Percentiles rank a stretch among this genome's conserved stretches.
Conservation (phyloP, 2,888 invertebrate species). For the Disparrhopalites patrizii region DNA sequence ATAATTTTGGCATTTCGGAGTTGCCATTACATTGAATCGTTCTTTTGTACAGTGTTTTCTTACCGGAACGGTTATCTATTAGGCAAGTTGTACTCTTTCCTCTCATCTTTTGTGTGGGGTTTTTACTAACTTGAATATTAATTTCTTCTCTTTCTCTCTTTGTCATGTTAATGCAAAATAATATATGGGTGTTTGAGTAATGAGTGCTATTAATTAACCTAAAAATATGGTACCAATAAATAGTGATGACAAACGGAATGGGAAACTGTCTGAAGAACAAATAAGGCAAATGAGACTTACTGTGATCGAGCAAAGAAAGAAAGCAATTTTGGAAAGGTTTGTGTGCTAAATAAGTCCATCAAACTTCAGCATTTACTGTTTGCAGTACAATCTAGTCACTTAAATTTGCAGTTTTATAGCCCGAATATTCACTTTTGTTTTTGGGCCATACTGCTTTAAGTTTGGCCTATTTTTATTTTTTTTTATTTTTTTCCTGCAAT, state of each 20-base stretch:
- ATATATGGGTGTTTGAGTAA: too few species aligned
- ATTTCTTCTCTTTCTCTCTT: too few species aligned
- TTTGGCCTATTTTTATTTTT: neutral
- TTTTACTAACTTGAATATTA: too few species aligned
- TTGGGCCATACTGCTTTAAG: neutral
- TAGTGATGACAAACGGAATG: slow-evolving; percentile 51
- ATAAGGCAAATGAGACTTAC: slow-evolving; percentile 76
- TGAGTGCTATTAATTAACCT: too few species aligned
- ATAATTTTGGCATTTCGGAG: too few species aligned
- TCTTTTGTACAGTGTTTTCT: too few species aligned
- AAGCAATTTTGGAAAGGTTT: slow-evolving; percentile 77
- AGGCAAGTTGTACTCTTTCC: too few species aligned
- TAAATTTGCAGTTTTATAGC: neutral
- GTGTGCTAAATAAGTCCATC: slow-evolving; percentile 19
- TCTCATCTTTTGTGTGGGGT: too few species aligned
- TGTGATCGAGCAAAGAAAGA: slow-evolving; percentile 72
- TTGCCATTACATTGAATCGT: too few species aligned
- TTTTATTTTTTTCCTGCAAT: neutral
- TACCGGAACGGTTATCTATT: too few species aligned
- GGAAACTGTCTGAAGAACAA: slow-evolving; percentile 73
- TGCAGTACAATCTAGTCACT: neutral
- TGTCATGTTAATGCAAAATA: too few species aligned
- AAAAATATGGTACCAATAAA: too few species aligned
- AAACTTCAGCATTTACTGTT: neutral
- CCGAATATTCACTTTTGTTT: neutral